Evolutionary conservation across 2,888 invertebrate species (phyloP).

Genomic region (Parnassius mnemosyne): DNA sequence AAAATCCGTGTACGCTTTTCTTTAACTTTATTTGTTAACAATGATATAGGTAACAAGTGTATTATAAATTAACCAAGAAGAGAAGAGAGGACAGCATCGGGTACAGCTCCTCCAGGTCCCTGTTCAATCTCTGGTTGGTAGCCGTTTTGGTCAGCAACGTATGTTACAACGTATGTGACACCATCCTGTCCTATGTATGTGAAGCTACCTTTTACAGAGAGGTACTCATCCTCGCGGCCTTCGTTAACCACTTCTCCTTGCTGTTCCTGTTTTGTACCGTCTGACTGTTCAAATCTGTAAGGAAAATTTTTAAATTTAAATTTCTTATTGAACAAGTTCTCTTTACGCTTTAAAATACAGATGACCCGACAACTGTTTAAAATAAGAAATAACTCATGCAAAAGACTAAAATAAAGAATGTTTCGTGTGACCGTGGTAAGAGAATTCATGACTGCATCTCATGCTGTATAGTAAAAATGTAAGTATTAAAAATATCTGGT

Average conservation of each 20-base stretch:
- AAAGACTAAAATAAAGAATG: neutral
- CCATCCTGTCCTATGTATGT: constrained; percentile 55
- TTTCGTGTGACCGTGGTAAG: no score
- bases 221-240: constrained; percentile 52
- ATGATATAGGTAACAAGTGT: no score
- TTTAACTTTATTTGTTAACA: no score
- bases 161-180: constrained; percentile 56
- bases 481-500: no score
- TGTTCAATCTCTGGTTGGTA: constrained; percentile 46
- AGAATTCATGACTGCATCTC: no score
- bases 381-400: neutral
- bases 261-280: constrained; percentile 58
- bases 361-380: no score
- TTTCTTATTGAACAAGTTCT: neutral
- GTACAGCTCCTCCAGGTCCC: constrained; percentile 13
- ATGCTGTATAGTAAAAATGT: no score
- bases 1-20: no score
- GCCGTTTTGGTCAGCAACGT: constrained; percentile 68
- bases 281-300: constrained; percentile 42
- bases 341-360: neutral
- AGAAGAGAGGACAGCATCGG: constrained; percentile 17
- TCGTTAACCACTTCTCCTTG: constrained; percentile 54
- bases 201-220: constrained; percentile 55
- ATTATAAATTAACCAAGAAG: constrained; percentile 14
- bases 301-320: neutral